Evolutionary conservation across 2,113 vertebrate species (phyloP), one percentile per base, ranked within the genome.

Genomic region (Otis tarda): DNA sequence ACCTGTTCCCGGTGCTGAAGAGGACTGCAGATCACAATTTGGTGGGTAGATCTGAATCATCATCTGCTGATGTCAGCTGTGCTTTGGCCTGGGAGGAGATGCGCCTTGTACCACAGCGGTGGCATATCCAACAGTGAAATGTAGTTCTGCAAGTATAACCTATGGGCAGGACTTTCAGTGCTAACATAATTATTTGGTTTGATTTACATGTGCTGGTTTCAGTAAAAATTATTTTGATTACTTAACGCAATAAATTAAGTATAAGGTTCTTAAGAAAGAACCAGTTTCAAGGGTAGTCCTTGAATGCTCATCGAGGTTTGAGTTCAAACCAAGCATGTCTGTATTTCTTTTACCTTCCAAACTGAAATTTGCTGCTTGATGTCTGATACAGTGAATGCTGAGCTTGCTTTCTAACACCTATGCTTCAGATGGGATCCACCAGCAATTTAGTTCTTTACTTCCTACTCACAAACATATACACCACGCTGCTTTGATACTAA

Each of bases 121-220:
- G 55, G 18, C 27, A 8, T 11, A 52, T 64, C 27, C 47, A 49
- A 6, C n/a, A 41, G 37, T 49, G 73, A 94, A 81, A 94, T 81
- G 79, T 33, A 45, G 94, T 81, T 92, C 61, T 94, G 80, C 86
- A 93, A 53, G 80, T 85, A 45, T 69, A 89, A 89, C 74, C 8
- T 22, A 8, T 89, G 80, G 77, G 35, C 37, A 91, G n/a, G 37
- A 65, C 50, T 69, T 88, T 31, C 15, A 83, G 20, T 65, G 30
- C 23, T 16, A 30, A 28, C 6, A 28, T 74, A 52, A 63, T 93
- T 18, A 67, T n/a, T 31, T 47, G 18, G 7, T 45, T 75, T 89
- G 35, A 17, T 79, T 93, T 80, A 24, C 33, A 9, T 78, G 59
- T 27, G 24, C 33, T 84, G 73, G 25, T 56, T 84, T 71, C 37